These are phyloP conservation scores for Solenopsis fugax DNA, from an alignment of 1,140 invertebrate species.

Conservation along the genomic window DNA sequence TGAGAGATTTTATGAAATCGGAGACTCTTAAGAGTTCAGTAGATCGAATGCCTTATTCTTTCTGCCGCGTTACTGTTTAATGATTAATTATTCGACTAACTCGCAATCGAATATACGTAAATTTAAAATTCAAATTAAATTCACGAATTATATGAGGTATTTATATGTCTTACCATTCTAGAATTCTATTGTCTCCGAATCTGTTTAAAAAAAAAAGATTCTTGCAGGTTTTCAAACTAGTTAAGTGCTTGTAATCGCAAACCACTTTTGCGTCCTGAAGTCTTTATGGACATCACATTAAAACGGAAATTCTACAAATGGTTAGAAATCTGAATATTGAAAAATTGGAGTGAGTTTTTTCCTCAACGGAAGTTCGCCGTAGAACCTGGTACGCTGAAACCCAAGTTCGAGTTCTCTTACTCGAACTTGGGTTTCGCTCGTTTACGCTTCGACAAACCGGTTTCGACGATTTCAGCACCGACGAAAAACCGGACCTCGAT, in stretches of 20 bases:
- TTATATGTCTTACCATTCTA: background rate
- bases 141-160: background rate
- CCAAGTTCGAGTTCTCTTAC: conserved; percentile 18
- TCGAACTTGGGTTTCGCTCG: conserved; percentile 2
- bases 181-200: background rate
- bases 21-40: background rate
- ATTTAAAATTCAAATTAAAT: conserved; percentile 13
- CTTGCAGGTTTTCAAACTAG: background rate
- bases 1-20: too few species aligned
- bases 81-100: background rate
- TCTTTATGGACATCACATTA: too few species aligned
- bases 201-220: background rate
- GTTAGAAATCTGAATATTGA: background rate
- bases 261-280: background rate
- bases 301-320: background rate
- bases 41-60: background rate
- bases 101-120: background rate
- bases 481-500: conserved; percentile 43
- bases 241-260: background rate
- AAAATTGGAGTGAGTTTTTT: conserved; percentile 18
- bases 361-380: background rate
- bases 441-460: conserved; percentile 47
- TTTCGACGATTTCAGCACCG: conserved; percentile 38
- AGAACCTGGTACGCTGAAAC: background rate
- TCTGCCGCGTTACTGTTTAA: background rate